Evolutionary conservation across 2,113 vertebrate species (phyloP), one percentile per base, ranked within the genome.

Genomic region (Puffinus mauretanicus): DNA sequence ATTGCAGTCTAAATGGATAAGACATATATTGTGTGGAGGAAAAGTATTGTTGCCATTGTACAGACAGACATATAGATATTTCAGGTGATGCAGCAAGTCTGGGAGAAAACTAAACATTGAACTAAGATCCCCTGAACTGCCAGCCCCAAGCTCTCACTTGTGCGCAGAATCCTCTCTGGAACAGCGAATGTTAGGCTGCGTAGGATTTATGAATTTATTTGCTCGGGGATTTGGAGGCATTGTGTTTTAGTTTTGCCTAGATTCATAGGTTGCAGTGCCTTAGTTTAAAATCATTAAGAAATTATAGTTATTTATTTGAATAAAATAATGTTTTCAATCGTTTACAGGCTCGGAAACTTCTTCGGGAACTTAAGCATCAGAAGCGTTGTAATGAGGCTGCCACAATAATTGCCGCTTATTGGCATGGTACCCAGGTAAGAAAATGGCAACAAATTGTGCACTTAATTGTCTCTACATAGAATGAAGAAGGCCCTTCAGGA

Each of bases 351-450:
- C 98, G 99, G 72, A 99, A 99, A 86, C 97, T 99, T 91, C 98
- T 99, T 92, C 98, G 98, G 76, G 98, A 99, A 19, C 98, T 99
- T 70, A 99, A 99, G 88, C 98, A 99, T 65, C 98, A 99, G 93
- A 99, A 99, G 94, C 98, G 98, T 38, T 99, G 99, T n/a, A 94
- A 99, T 18, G 98, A 99, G 96, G 99, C 99, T 4, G 99, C 91
- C 90, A 99, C 99, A 26, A 98, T 99, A 88, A 99, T 99, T 66
- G 97, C 99, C 0, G 99, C 99, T 1, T 99, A 98, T 62, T 99
- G 99, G 99, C 99, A 98, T 2, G 99, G 99, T 40, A 99, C 99
- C 71, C 99, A 99, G 99, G 99, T 99, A 98, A 18, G 83, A 44
- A 80, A 26, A n/a, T 2, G 9, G 17, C 42, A 67, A 14, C 16